A percentile compares a stretch with the other conserved stretches of the same genome.
Evolutionary conservation across 1,140 invertebrate species (phyloP).

Genomic region (Chlorops oryzae): DNA sequence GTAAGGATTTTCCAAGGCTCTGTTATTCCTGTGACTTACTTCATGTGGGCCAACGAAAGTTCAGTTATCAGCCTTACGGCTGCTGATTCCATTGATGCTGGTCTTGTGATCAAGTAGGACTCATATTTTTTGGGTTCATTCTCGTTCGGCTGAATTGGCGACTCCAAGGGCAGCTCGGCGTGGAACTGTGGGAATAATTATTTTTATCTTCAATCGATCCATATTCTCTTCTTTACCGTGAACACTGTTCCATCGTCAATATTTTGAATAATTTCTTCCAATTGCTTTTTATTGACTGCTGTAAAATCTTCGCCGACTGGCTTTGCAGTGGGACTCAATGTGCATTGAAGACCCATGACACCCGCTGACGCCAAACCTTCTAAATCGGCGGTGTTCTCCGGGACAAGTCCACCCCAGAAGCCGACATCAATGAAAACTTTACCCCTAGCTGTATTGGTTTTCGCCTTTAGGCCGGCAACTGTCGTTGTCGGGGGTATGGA

Average conservation of each 20-base stretch:
- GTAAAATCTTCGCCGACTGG: slow-evolving; percentile 32
- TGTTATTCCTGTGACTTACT: too few relatives aligned
- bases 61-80: slow-evolving; percentile 57
- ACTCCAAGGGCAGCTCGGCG: slow-evolving; percentile 50
- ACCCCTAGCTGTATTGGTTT: slow-evolving; percentile 54
- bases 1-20: background rate
- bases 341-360: slow-evolving; percentile 69
- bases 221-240: slow-evolving; percentile 21
- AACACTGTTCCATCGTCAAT: slow-evolving; percentile 20
- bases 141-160: slow-evolving; percentile 6
- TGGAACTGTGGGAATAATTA: slow-evolving; percentile 54
- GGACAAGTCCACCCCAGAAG: slow-evolving; percentile 69
- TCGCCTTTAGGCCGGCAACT: slow-evolving; percentile 55
- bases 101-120: slow-evolving; percentile 60
- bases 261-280: slow-evolving; percentile 18
- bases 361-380: slow-evolving; percentile 56
- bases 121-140: slow-evolving; percentile 54
- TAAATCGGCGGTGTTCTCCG: slow-evolving; percentile 54
- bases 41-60: slow-evolving; percentile 56
- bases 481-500: slow-evolving; percentile 65
- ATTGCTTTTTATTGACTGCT: slow-evolving; percentile 52
- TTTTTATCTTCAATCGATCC: background rate
- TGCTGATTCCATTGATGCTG: slow-evolving; percentile 59
- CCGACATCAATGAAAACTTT: slow-evolving; percentile 65
- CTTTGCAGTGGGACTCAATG: slow-evolving; percentile 55